A percentile compares a stretch with the other conserved stretches of the same genome.
phyloP scores from a whole-genome alignment of 1,140 invertebrate genomes.

The Ylistrum balloti region DNA sequence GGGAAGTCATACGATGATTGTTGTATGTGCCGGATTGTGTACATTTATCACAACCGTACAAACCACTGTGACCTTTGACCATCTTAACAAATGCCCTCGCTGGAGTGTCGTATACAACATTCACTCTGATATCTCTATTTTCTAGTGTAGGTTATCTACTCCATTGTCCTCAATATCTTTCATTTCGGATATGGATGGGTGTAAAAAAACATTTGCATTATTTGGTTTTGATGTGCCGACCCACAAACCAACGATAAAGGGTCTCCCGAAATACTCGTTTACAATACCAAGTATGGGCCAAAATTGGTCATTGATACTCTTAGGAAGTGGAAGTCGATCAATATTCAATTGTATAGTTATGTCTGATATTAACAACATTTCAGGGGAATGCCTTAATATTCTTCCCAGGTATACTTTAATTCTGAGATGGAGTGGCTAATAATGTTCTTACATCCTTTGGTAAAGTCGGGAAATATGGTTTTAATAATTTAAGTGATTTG shows the following conservation, averaged over 20 bases:
- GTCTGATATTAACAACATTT: background rate
- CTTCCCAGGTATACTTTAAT: conserved; percentile 41
- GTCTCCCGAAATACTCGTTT: background rate
- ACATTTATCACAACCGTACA: conserved; percentile 79
- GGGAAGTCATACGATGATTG: conserved; percentile 67
- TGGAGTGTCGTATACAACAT: conserved; percentile 78
- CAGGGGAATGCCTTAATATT: background rate
- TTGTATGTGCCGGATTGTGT: conserved; percentile 46
- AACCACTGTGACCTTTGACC: conserved; percentile 79
- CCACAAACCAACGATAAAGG: conserved; percentile 57
- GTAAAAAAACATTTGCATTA: too few relatives aligned
- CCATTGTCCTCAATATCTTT: background rate
- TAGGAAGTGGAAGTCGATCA: background rate
- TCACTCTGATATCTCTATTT: background rate
- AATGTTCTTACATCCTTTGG: conserved; percentile 55
- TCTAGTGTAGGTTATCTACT: background rate
- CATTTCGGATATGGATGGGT: background rate
- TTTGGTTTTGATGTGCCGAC: conserved; percentile 50
- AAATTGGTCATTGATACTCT: conserved; percentile 42
- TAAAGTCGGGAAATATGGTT: background rate
- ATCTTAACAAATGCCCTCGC: conserved; percentile 79
- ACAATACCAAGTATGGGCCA: conserved; percentile 50
- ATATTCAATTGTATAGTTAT: too few relatives aligned
- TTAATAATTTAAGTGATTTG: background rate
- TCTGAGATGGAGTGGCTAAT: conserved; percentile 47